Conservation (phyloP, 2,113 vertebrate species). For the Lutjanus erythropterus region DNA sequence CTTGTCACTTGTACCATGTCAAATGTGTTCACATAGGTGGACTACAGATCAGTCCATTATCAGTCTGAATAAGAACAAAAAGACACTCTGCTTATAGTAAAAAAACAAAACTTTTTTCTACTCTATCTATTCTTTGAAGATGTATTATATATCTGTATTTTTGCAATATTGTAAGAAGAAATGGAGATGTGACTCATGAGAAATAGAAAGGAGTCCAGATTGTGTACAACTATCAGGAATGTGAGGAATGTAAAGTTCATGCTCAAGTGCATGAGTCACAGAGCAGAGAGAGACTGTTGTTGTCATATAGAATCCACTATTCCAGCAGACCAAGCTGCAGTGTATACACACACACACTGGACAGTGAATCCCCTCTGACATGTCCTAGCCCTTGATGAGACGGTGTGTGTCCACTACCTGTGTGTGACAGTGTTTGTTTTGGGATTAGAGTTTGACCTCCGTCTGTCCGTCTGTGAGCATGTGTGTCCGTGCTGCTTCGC, state of each 20-base stretch:
- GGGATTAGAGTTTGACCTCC: slow-evolving; percentile 56
- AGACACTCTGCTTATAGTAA: background rate
- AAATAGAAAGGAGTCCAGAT: background rate
- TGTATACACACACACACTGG: background rate
- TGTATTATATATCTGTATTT: background rate
- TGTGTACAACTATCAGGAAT: slow-evolving; percentile 6
- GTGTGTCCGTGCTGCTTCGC: slow-evolving; percentile 43
- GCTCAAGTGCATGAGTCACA: background rate
- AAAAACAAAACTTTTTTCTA: too few relatives aligned
- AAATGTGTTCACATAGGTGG: background rate
- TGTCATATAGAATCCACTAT: background rate
- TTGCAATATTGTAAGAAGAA: background rate
- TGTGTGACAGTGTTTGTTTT: slow-evolving; percentile 66
- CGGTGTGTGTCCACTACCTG: slow-evolving; percentile 47
- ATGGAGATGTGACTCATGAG: background rate
- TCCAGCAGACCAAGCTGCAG: slow-evolving; percentile 3
- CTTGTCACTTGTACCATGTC: background rate
- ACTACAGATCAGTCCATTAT: background rate
- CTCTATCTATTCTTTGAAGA: background rate
- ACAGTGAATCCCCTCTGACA: background rate
- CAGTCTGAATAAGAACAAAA: too few relatives aligned
- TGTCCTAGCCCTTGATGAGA: background rate
- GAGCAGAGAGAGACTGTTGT: background rate
- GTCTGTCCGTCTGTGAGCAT: slow-evolving; percentile 29
- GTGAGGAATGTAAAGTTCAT: slow-evolving; percentile 24